These are phyloP conservation scores for Leptobrachium leishanense DNA, from an alignment of 2,113 vertebrate species.

Conservation along the genomic window DNA sequence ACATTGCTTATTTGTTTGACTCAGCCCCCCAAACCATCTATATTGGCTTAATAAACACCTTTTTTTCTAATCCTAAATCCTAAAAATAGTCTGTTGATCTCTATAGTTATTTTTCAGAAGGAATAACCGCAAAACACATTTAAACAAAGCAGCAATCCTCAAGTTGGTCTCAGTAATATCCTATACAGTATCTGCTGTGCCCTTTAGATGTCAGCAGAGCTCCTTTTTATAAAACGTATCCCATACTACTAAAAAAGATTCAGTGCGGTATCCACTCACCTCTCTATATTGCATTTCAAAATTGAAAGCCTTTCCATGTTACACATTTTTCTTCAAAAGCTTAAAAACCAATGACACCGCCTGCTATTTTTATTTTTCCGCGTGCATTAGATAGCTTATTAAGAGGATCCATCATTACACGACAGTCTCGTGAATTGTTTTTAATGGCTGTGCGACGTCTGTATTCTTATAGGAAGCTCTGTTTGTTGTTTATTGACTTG, in stretches of 20 bases:
- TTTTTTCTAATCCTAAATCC: no score
- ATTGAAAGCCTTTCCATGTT: not conserved
- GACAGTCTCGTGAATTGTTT: not conserved
- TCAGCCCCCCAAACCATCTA: no score
- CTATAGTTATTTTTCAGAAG: no score
- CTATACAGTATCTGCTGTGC: not conserved
- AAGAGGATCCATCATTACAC: not conserved
- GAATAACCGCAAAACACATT: no score
- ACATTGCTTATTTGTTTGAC: no score
- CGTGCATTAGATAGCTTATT: not conserved
- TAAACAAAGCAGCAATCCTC: no score
- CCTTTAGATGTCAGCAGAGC: not conserved
- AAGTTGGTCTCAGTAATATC: no score
- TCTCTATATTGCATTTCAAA: not conserved
- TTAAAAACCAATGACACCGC: not conserved
- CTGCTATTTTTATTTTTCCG: not conserved
- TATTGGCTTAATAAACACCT: no score
- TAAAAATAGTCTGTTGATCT: no score
- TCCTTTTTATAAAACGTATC: not conserved
- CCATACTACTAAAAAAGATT: not conserved
- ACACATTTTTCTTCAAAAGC: not conserved
- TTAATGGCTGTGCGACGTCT: not conserved
- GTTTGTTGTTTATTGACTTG: no score
- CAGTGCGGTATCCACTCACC: not conserved
- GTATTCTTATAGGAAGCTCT: no score